Evolutionary conservation across 2,113 vertebrate genomes (phyloP).

Genomic region (Synchiropus splendidus): DNA sequence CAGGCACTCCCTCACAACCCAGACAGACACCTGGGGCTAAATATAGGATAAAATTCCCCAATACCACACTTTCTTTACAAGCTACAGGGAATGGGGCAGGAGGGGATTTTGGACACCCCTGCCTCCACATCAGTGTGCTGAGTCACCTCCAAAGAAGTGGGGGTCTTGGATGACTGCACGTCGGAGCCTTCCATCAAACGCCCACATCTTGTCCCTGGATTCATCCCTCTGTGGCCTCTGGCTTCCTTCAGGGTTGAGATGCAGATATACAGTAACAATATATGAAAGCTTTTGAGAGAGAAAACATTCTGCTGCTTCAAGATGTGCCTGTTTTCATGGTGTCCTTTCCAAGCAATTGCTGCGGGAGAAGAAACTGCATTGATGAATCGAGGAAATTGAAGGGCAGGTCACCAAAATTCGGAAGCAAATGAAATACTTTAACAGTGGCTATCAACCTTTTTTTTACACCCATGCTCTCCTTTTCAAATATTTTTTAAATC

Average conservation of each 20-base stretch:
- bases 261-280: too few species aligned
- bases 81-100: conserved; percentile 29
- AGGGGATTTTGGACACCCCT: conserved; percentile 54
- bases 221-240: conserved; percentile 17
- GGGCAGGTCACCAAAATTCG: too few species aligned
- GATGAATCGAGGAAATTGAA: too few species aligned
- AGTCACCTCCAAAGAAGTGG: conserved; percentile 25
- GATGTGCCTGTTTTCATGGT: too few species aligned
- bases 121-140: conserved; percentile 44
- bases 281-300: too few species aligned
- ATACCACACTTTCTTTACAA: conserved; percentile 53
- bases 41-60: conserved; percentile 66
- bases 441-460: too few species aligned
- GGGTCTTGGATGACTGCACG: background rate
- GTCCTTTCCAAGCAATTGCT: too few species aligned
- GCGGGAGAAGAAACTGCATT: too few species aligned
- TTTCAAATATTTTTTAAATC: too few species aligned
- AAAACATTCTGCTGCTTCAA: too few species aligned
- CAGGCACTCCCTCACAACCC: conserved; percentile 20
- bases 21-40: conserved; percentile 64
- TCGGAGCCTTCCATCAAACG: conserved; percentile 18
- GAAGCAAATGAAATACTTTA: too few species aligned
- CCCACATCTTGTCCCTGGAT: conserved; percentile 30
- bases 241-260: conserved; percentile 18
- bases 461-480: too few species aligned